Evolutionary conservation across 2,113 vertebrate species (phyloP).

Genomic region (Otus sunia): DNA sequence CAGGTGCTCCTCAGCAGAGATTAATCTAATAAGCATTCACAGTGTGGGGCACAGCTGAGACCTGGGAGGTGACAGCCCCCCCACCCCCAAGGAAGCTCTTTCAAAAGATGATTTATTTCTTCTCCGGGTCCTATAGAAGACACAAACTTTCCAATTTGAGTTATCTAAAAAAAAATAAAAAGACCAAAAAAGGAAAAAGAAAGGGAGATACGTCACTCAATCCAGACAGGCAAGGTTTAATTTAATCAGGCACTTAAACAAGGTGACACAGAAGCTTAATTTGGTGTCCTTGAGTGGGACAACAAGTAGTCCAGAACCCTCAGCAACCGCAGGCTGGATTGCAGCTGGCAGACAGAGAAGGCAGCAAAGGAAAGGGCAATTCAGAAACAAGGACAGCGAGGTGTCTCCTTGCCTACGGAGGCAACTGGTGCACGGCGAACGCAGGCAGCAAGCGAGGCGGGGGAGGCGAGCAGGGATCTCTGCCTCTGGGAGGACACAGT

Average conservation of each 20-base stretch:
- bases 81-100: not conserved
- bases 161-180: slow-evolving; percentile 20
- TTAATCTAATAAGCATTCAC: not conserved
- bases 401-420: not conserved
- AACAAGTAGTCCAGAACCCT: not conserved
- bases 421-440: not conserved
- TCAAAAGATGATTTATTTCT: slow-evolving; percentile 74
- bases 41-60: slow-evolving; percentile 17
- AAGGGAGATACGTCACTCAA: not conserved
- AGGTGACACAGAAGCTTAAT: slow-evolving; percentile 61
- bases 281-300: slow-evolving; percentile 44
- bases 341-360: not conserved
- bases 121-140: slow-evolving; percentile 73
- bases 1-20: slow-evolving; percentile 44
- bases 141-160: slow-evolving; percentile 65
- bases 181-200: too few species aligned
- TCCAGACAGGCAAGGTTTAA: slow-evolving; percentile 34
- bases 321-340: not conserved
- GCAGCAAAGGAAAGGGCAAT: not conserved
- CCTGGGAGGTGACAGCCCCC: not conserved
- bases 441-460: not conserved
- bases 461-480: not conserved
- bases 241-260: slow-evolving; percentile 59
- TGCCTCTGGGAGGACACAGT: not conserved
- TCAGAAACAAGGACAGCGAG: not conserved